These are phyloP conservation scores for Acanthochromis polyacanthus DNA, from an alignment of 2,113 vertebrate species.

Conservation along the genomic window DNA sequence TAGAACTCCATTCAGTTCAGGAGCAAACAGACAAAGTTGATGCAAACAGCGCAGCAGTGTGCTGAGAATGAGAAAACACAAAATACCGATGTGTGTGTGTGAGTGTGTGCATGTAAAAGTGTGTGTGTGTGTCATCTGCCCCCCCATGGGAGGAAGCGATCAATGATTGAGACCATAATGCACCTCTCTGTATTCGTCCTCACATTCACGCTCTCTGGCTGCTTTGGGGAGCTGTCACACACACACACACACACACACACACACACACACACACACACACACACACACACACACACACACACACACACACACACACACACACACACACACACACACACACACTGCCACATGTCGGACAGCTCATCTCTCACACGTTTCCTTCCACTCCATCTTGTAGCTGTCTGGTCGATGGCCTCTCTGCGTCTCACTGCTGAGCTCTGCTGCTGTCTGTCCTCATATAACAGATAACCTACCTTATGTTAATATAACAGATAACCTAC, in stretches of 20 bases:
- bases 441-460: slow-evolving; percentile 82
- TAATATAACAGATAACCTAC: too few species aligned
- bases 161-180: slow-evolving; percentile 87
- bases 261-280: slow-evolving; percentile 51
- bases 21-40: slow-evolving; percentile 40
- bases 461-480: slow-evolving; percentile 68
- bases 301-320: slow-evolving; percentile 24
- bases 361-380: slow-evolving; percentile 82
- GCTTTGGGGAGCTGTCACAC: slow-evolving; percentile 78
- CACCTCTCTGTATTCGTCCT: slow-evolving; percentile 85
- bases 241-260: slow-evolving; percentile 49
- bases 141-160: slow-evolving; percentile 83
- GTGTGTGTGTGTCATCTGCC: slow-evolving; percentile 56
- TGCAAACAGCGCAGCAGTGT: slow-evolving; percentile 47
- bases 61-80: slow-evolving; percentile 64
- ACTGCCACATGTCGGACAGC: slow-evolving; percentile 78
- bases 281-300: slow-evolving; percentile 31
- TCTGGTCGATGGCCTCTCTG: slow-evolving; percentile 80
- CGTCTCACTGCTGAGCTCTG: slow-evolving; percentile 82
- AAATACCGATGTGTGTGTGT: background rate
- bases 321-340: slow-evolving; percentile 56
- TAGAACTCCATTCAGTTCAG: slow-evolving; percentile 13
- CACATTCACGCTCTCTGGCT: slow-evolving; percentile 80
- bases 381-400: slow-evolving; percentile 84
- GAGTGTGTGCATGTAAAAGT: too few species aligned